Percentiles rank a stretch among this genome's conserved stretches.
Conservation (phyloP, 2,797 vertebrate genomes). For the Acanthurus tractus region DNA sequence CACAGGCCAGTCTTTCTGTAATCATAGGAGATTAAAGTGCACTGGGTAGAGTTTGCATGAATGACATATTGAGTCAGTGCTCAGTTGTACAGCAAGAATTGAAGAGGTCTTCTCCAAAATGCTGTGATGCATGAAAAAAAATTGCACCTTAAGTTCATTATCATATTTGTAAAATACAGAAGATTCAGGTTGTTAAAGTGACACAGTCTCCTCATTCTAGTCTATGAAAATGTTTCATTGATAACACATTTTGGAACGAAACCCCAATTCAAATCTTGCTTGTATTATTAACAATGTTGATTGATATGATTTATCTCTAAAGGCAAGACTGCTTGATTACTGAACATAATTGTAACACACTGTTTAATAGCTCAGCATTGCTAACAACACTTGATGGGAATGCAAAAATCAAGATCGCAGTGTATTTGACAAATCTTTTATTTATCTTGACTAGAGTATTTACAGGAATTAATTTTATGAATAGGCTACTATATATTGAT, state of each 20-base stretch:
- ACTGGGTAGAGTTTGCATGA: slow-evolving; percentile 27
- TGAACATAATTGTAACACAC: slow-evolving; percentile 54
- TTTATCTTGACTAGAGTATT: slow-evolving; percentile 67
- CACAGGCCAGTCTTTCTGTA: slow-evolving; percentile 43
- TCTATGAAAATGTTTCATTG: background rate
- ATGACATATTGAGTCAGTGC: slow-evolving; percentile 5
- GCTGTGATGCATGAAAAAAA: slow-evolving; percentile 2
- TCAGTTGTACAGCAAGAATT: slow-evolving; percentile 36
- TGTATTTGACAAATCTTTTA: slow-evolving; percentile 46
- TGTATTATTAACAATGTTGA: slow-evolving; percentile 14
- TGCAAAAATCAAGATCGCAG: slow-evolving; percentile 27
- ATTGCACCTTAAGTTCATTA: background rate
- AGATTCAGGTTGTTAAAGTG: background rate
- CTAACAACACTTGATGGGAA: slow-evolving; percentile 34
- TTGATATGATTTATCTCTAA: slow-evolving; percentile 21
- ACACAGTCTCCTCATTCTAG: background rate
- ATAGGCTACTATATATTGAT: slow-evolving; percentile 51
- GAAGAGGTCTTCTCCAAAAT: slow-evolving; percentile 48
- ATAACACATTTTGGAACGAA: slow-evolving; percentile 34
- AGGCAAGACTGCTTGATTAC: slow-evolving; percentile 22
- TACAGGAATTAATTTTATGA: slow-evolving; percentile 52
- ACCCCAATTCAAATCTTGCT: slow-evolving; percentile 31
- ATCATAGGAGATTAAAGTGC: slow-evolving; percentile 51
- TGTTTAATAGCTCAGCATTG: slow-evolving; percentile 48
- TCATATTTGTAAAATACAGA: slow-evolving; percentile 14